Evolutionary conservation across 2,113 vertebrate genomes (phyloP).

Genomic region (Lagenorhynchus albirostris): DNA sequence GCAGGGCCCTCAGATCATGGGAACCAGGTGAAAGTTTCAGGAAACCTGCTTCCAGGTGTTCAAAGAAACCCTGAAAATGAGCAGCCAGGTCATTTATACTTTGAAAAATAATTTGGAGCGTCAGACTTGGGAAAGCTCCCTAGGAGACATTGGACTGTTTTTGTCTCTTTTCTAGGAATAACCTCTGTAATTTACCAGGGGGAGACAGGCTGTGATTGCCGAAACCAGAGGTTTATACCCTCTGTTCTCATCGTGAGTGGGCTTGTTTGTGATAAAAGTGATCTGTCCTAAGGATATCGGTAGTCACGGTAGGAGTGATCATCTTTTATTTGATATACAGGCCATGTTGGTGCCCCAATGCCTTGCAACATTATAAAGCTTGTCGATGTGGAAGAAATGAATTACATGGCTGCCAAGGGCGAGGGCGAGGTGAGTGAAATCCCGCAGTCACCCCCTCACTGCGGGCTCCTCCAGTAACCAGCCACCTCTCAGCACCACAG

Average conservation of each 20-base stretch:
- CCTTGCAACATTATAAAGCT: constrained; percentile 93
- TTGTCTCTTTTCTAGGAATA: background rate
- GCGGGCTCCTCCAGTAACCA: background rate
- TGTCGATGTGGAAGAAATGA: constrained; percentile 96
- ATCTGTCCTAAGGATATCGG: background rate
- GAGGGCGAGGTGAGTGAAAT: constrained; percentile 93
- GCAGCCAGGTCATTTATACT: background rate
- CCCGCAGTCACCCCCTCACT: accelerated
- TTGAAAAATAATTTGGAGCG: background rate
- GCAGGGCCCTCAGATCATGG: background rate
- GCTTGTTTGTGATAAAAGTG: background rate
- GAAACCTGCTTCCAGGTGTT: background rate
- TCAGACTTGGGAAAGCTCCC: background rate
- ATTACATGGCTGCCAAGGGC: constrained; percentile 92
- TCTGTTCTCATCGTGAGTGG: background rate
- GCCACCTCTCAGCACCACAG: accelerated
- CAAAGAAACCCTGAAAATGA: background rate
- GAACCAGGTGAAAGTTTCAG: background rate
- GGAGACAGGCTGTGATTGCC: background rate
- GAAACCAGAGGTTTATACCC: background rate
- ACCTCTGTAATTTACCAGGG: background rate
- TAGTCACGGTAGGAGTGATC: background rate
- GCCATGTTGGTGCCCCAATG: constrained; percentile 95
- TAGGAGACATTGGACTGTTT: background rate
- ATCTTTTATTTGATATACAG: constrained; percentile 72